These are phyloP conservation scores for Elmis aenea DNA, from an alignment of 2,888 invertebrate species.

Conservation along the genomic window DNA sequence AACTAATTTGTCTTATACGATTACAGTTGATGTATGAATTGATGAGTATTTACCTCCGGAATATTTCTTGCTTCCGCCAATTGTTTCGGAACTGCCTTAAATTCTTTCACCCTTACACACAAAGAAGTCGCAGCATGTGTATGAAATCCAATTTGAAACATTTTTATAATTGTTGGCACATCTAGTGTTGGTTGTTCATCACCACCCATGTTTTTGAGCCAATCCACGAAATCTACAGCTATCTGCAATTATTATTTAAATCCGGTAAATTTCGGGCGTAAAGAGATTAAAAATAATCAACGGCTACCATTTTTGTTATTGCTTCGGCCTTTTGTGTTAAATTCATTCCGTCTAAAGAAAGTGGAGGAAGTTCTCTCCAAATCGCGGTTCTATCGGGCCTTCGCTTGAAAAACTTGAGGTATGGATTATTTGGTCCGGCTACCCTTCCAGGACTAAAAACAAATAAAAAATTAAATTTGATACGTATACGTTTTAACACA, in stretches of 20 bases:
- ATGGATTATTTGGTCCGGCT: slow-evolving; percentile 32
- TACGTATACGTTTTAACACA: too few relatives aligned
- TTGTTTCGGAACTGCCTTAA: slow-evolving; percentile 54
- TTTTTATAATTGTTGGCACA: slow-evolving; percentile 36
- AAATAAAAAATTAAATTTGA: too few relatives aligned
- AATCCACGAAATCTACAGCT: slow-evolving; percentile 41
- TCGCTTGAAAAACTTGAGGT: slow-evolving; percentile 38
- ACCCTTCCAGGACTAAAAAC: too few relatives aligned
- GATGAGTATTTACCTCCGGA: slow-evolving; percentile 48
- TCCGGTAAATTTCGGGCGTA: neutral
- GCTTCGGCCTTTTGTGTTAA: slow-evolving; percentile 39
- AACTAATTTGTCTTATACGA: too few relatives aligned
- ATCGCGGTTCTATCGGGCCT: slow-evolving; percentile 37
- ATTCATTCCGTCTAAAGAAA: slow-evolving; percentile 38
- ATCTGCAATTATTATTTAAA: slow-evolving; percentile 29
- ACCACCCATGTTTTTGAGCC: slow-evolving; percentile 37
- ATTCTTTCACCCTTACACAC: slow-evolving; percentile 52
- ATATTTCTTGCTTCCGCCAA: slow-evolving; percentile 51
- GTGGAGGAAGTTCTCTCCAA: slow-evolving; percentile 40
- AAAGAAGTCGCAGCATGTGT: slow-evolving; percentile 54
- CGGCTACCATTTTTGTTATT: slow-evolving; percentile 36
- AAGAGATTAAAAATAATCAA: slow-evolving; percentile 2
- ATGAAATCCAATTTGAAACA: slow-evolving; percentile 54
- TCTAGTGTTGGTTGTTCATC: slow-evolving; percentile 34
- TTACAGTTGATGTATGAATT: too few relatives aligned